phyloP scores from a whole-genome alignment of 2,888 invertebrate species.

The Meandrusa payeni region DNA sequence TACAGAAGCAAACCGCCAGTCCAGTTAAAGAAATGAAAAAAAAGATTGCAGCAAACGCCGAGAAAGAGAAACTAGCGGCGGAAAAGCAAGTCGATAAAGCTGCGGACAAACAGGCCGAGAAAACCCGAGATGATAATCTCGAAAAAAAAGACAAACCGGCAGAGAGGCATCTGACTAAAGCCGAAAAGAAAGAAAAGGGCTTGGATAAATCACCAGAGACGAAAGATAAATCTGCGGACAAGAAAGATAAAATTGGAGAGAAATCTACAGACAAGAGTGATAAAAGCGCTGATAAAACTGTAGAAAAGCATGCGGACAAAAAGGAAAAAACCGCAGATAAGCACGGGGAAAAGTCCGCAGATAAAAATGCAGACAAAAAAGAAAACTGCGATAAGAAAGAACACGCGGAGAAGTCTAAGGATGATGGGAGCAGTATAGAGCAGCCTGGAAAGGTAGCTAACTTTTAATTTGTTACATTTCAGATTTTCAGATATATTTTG shows the following conservation, averaged over 20 bases:
- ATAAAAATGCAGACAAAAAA: conserved; percentile 23
- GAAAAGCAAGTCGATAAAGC: conserved; percentile 40
- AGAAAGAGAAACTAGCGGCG: conserved; percentile 60
- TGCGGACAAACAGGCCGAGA: conserved; percentile 42
- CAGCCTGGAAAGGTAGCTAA: conserved; percentile 51
- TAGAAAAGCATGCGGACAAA: conserved; percentile 24
- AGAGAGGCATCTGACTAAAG: conserved; percentile 41
- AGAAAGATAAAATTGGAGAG: conserved; percentile 31
- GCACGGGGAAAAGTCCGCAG: conserved; percentile 31
- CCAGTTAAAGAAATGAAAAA: conserved; percentile 74
- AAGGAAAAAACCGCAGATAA: conserved; percentile 33
- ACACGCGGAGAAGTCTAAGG: conserved; percentile 31
- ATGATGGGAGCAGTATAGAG: conserved; percentile 44
- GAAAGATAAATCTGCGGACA: conserved; percentile 35
- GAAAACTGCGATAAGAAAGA: conserved; percentile 33
- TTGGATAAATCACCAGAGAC: conserved; percentile 26
- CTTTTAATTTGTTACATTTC: conserved; percentile 3
- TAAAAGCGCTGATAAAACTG: conserved; percentile 31
- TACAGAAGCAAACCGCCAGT: conserved; percentile 54
- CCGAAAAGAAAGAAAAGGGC: conserved; percentile 32
- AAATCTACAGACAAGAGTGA: conserved; percentile 34
- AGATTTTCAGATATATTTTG: no score
- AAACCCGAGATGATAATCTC: conserved; percentile 31
- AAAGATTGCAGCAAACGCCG: conserved; percentile 67
- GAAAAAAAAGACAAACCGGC: conserved; percentile 31